Evolutionary conservation across 2,797 vertebrate species (phyloP), one percentile per base, ranked within the genome.

Genomic region (Lycodopsis pacificus): DNA sequence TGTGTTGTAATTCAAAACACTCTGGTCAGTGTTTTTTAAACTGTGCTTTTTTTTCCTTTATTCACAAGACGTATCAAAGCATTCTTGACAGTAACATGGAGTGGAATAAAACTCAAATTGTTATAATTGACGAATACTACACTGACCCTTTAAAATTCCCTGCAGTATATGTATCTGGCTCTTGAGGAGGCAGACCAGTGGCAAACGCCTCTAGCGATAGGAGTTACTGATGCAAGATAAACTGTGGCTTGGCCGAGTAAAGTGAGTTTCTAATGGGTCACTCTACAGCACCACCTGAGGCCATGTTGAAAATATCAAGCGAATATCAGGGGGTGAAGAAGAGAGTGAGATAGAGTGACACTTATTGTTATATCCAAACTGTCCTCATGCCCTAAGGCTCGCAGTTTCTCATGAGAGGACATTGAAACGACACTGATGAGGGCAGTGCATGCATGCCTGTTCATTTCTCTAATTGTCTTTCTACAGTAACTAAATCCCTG

Each of bases 261-360:
- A 91, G 80, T 79, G 68, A 80, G 71, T 89, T 85, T 87, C 75
- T 89, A 92, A 92, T 83, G 78, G 93, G 90, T 92, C 89, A 92
- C 85, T 84, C 75, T 81, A 71, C 81, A 81, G 73, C 69, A 86
- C 67, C 58, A 90, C 93, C 90, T 65, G 46, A 83, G 91, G 94
- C 87, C 77, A 86, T 71, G 75, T 84, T 77, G 62, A 85, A 88
- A 91, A 89, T 84, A 87, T 77, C 30, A 76, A 82, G 58, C 62
- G 62, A 80, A 74, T 79, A 73, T 75, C 77, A 79, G 65, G 65
- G 65, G 48, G 51, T 82, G 65, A 77, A 73, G 70, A 81, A 12
- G 6, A 80, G 44, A 74, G 68, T 56, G 73, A 73, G 34, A 76
- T 61, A 80, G 66, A 86, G 63, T 84, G 90, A 91, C 88, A 85